phyloP scores from a whole-genome alignment of 2,888 invertebrate genomes.

The Gari tellinella region DNA sequence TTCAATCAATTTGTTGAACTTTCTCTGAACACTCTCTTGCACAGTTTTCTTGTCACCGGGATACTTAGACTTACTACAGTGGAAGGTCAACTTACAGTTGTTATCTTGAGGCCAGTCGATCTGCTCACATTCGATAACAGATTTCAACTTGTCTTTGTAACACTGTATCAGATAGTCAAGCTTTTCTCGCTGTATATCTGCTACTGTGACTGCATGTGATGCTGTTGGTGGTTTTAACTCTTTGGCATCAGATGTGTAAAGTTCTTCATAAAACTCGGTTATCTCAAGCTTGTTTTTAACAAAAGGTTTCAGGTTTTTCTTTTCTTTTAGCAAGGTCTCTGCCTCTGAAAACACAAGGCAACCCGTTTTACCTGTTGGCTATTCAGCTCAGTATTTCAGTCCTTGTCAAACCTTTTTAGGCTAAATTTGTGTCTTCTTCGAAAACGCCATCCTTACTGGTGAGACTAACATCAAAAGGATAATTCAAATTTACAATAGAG shows the following conservation, averaged over 20 bases:
- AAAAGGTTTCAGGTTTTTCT: conserved; percentile 15
- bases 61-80: conserved; percentile 12
- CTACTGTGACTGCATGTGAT: neutral
- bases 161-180: conserved; percentile 20
- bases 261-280: conserved; percentile 12
- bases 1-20: conserved; percentile 1
- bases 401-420: too few relatives aligned
- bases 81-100: conserved; percentile 11
- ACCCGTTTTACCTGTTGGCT: too few relatives aligned
- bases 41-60: neutral
- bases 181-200: conserved; percentile 16
- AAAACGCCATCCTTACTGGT: too few relatives aligned
- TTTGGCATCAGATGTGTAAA: conserved; percentile 1
- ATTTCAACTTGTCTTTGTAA: conserved; percentile 10
- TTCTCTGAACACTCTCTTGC: neutral
- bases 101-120: conserved; percentile 12
- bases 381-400: too few relatives aligned
- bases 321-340: conserved; percentile 4
- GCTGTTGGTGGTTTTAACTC: neutral
- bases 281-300: conserved; percentile 4
- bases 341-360: conserved; percentile 19
- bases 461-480: too few relatives aligned
- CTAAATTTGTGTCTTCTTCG: too few relatives aligned
- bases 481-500: too few relatives aligned
- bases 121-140: conserved; percentile 5